Conservation (phyloP, 2,113 vertebrate genomes). For the Pipa parva region DNA sequence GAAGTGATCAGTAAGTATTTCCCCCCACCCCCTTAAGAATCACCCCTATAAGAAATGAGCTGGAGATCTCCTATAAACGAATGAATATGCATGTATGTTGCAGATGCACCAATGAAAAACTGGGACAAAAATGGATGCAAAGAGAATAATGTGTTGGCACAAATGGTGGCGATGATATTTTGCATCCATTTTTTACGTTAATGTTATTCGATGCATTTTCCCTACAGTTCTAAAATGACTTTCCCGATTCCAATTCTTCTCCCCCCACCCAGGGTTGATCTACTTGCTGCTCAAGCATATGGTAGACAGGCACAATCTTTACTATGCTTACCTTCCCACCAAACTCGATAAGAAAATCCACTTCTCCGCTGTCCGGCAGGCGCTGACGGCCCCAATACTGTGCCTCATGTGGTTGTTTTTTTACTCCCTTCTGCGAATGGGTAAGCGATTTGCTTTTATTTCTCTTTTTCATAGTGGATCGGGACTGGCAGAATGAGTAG, state of each 20-base stretch:
- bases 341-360: constrained; percentile 83
- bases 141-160: not conserved
- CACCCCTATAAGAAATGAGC: no score
- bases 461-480: no score
- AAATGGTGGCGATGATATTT: not conserved
- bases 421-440: constrained; percentile 83
- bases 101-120: no score
- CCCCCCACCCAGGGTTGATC: constrained; percentile 70
- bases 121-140: no score
- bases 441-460: no score
- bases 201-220: no score
- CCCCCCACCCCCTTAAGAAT: no score
- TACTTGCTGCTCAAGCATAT: constrained; percentile 88
- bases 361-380: constrained; percentile 85
- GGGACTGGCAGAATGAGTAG: no score
- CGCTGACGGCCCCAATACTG: constrained; percentile 86
- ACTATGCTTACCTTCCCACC: constrained; percentile 82
- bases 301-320: constrained; percentile 93
- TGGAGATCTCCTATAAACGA: no score
- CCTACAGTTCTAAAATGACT: not conserved
- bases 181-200: not conserved
- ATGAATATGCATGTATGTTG: no score
- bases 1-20: no score
- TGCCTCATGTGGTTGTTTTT: constrained; percentile 94
- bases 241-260: not conserved